Evolutionary conservation across 2,797 vertebrate species (phyloP).

Genomic region (Acridotheres tristis): DNA sequence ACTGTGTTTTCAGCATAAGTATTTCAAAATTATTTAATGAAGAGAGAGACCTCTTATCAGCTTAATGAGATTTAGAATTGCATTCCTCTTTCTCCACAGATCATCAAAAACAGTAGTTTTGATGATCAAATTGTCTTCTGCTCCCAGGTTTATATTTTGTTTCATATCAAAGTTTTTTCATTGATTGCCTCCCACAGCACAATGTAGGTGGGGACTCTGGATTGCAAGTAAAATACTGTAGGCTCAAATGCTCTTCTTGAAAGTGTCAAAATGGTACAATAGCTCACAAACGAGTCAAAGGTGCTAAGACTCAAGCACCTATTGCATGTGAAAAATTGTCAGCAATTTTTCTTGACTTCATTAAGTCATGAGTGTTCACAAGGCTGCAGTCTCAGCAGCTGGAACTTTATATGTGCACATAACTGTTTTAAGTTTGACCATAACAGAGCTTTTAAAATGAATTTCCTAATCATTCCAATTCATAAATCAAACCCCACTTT

Average conservation of each 20-base stretch:
- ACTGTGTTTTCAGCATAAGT: neutral
- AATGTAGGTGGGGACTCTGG: neutral
- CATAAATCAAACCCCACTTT: neutral
- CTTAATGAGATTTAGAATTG: neutral
- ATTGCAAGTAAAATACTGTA: neutral
- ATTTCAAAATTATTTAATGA: neutral
- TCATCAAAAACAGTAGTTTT: neutral
- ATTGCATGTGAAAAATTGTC: neutral
- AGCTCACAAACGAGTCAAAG: neutral
- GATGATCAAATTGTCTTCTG: neutral
- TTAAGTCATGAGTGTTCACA: neutral
- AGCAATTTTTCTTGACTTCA: neutral
- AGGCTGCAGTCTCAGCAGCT: neutral
- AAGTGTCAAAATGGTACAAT: neutral
- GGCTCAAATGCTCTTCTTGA: neutral
- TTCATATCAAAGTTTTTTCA: neutral
- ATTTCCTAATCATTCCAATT: neutral
- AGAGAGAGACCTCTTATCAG: neutral
- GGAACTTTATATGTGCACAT: neutral
- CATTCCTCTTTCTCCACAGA: neutral
- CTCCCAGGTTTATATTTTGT: neutral
- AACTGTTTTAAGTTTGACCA: neutral
- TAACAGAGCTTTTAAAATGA: neutral
- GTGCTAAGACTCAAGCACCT: neutral
- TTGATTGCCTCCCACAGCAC: fast-evolving